These are phyloP conservation scores for Pelobates cultripes DNA, from an alignment of 2,797 vertebrate species.

Conservation along the genomic window DNA sequence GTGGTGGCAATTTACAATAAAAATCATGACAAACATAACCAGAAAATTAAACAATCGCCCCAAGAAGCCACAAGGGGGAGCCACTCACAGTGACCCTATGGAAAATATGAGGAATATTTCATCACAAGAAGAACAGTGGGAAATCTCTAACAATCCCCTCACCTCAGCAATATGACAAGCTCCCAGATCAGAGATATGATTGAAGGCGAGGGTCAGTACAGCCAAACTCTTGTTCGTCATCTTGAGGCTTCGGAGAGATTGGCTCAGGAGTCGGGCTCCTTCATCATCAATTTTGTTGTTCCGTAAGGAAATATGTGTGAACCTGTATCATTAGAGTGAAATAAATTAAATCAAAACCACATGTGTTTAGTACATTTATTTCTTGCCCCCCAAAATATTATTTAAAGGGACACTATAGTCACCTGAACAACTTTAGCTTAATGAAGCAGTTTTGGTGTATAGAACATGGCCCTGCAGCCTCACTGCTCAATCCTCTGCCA, in stretches of 20 bases:
- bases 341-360: no score
- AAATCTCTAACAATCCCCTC: slow-evolving; percentile 13
- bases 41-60: background rate
- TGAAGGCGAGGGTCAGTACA: slow-evolving; percentile 84
- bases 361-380: no score
- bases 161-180: slow-evolving; percentile 81
- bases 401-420: no score
- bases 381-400: no score
- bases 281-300: slow-evolving; percentile 79
- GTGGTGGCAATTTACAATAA: no score
- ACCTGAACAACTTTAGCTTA: no score
- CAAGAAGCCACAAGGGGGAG: background rate
- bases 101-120: no score
- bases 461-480: no score
- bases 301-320: slow-evolving; percentile 79
- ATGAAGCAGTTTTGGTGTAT: no score
- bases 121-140: no score
- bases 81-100: background rate
- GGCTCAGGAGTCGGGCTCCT: slow-evolving; percentile 77
- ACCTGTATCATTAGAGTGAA: slow-evolving; percentile 60
- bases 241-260: slow-evolving; percentile 71
- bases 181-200: slow-evolving; percentile 81
- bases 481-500: no score
- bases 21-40: no score
- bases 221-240: slow-evolving; percentile 75